Evolutionary conservation across 2,888 invertebrate genomes (phyloP), one percentile per base, ranked within the genome.

Genomic region (Erebia ligea): DNA sequence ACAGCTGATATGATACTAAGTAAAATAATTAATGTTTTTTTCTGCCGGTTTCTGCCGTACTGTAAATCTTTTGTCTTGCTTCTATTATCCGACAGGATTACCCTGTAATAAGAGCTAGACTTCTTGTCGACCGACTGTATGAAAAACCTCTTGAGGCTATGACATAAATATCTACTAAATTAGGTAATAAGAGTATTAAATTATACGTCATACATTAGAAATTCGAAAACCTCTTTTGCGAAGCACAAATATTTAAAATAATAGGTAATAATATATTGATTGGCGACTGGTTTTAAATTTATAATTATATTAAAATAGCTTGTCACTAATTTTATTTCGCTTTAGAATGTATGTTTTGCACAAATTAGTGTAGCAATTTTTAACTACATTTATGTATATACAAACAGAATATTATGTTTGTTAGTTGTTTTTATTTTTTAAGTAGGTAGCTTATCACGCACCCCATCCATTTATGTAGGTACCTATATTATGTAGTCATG

Each of bases 281-380:
- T 40, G n/a, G 34, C 17, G n/a, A 11, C 34, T 17, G n/a, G 40
- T 59, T 40, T 59, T 59, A 34, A 34, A 58, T n/a, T 17, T 59
- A 59, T 59, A 59, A 59, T 42, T 59, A 42, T 59, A 40, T 59
- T 42, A 40, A 59, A 59, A 59, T 59, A 59, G 9, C 59, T 59
- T 59, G 42, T 17, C 34, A 59, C 59, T 17, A 40, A 59, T 59
- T 40, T 40, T 59, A 17, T 59, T 40, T 40, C n/a, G 5, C 5
- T 17, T 59, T 25, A 34, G 34, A 34, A 58, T 34, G 34, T 34
- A n/a, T 58, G 58, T 58, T 58, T 58, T 58, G 34, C 34, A 59
- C 59, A 59, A 59, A 59, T 59, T 59, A 59, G 59, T 59, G 10
- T 59, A 40, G 40, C 17, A 42, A 17, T 42, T 10, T 40, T n/a